These are phyloP conservation scores for Colaptes auratus DNA, from an alignment of 2,113 vertebrate genomes.

Conservation along the genomic window DNA sequence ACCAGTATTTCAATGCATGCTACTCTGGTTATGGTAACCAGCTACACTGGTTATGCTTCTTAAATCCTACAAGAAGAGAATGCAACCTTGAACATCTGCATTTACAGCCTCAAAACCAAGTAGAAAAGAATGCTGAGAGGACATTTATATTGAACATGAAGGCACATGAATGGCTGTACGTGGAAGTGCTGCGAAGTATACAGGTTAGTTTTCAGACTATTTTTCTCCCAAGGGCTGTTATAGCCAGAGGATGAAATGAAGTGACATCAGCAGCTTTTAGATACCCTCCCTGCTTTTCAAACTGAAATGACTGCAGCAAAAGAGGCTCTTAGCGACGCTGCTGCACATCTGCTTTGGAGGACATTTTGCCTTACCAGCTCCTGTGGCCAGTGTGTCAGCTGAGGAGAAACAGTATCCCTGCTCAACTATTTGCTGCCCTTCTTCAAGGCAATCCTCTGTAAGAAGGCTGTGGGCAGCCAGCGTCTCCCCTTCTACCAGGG, in stretches of 20 bases:
- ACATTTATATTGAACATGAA: background rate
- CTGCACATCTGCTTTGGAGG: background rate
- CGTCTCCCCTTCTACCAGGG: background rate
- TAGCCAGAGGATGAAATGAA: background rate
- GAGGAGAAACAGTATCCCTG: background rate
- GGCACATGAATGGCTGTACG: background rate
- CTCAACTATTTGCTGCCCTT: background rate
- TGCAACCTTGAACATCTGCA: background rate
- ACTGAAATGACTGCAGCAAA: background rate
- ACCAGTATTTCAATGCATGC: background rate
- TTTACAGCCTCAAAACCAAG: background rate
- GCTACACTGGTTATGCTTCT: background rate
- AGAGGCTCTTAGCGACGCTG: background rate
- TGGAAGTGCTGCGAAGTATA: background rate
- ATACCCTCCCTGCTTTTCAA: background rate
- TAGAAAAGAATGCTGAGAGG: background rate
- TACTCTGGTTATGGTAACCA: background rate
- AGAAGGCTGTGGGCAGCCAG: background rate
- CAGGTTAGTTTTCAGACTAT: background rate
- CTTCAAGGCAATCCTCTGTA: background rate
- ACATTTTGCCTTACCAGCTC: background rate
- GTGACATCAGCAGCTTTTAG: background rate
- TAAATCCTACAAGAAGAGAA: background rate
- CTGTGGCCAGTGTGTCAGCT: background rate
- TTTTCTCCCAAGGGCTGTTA: background rate